Evolutionary conservation across 2,888 invertebrate species (phyloP), one percentile per base, ranked within the genome.

Genomic region (Zhuqinia jingwanae): DNA sequence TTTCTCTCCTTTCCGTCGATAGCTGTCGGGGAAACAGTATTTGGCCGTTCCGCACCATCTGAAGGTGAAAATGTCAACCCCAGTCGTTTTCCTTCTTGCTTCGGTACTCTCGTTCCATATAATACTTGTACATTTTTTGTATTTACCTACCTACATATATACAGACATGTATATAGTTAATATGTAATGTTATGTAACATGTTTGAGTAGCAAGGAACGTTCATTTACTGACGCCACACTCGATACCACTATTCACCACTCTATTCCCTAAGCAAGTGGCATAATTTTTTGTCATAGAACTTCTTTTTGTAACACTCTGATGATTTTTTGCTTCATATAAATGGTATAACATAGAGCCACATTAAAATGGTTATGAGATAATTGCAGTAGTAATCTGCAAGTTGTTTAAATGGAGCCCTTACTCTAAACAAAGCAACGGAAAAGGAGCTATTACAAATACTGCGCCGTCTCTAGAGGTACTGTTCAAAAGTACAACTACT

Each of bases 1-100:
- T n/a, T n/a, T n/a, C n/a, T n/a, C n/a, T n/a, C n/a, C n/a, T n/a
- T n/a, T n/a, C n/a, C n/a, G n/a, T n/a, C n/a, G n/a, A n/a, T n/a
- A n/a, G 45, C 30, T 80, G 56, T 70, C 80, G 80, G 56, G 45
- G 45, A 56, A 80, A 58, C 70, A n/a, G 15, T 11, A 80, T 70
- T 45, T 68, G 50, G 2, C 15, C 76, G 58, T 56, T 68, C 56
- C 36, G 63, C 85, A 73, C 85, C 85, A 85, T 85, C 85, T 85
- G 63, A 85, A 42, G 79, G 85, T 63, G 42, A 56, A 79, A 17
- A 13, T 17, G 36, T 36, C 78, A 85, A 85, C 79, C 53, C 56
- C n/a, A n/a, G n/a, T n/a, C 68, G 6, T 45, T 63, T 30, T 1
- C 42, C 65, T 42, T 42, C 17, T 20, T n/a, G 5, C 25, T 70